Percentiles rank a stretch among this genome's conserved stretches.
phyloP scores from a whole-genome alignment of 2,113 vertebrate species.

The Arvicanthis niloticus region DNA sequence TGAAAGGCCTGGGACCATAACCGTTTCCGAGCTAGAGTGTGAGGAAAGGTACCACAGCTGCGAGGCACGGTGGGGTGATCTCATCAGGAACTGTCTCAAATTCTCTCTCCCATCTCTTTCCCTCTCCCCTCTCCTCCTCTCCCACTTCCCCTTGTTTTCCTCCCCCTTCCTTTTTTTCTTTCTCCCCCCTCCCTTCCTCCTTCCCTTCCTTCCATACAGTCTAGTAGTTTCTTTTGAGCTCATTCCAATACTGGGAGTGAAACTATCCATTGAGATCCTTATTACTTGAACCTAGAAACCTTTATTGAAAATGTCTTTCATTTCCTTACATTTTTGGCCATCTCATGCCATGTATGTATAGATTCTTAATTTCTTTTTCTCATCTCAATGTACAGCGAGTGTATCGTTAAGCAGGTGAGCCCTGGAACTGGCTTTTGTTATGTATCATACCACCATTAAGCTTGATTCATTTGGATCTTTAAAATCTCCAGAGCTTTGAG shows the following conservation, averaged over 20 bases:
- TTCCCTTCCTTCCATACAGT: background rate
- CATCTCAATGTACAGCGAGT: background rate
- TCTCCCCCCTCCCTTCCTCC: too few species aligned
- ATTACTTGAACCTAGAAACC: conserved; percentile 22
- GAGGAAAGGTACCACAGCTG: background rate
- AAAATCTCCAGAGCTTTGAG: conserved; percentile 64
- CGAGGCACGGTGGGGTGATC: background rate
- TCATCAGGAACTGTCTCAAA: background rate
- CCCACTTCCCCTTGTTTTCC: accelerated
- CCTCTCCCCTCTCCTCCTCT: too few species aligned
- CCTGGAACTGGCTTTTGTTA: conserved; percentile 60
- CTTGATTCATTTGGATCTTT: conserved; percentile 68
- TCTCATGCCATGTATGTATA: background rate
- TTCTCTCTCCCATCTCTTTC: background rate
- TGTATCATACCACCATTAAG: conserved; percentile 55
- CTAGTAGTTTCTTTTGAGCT: background rate
- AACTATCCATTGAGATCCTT: background rate
- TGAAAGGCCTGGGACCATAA: background rate
- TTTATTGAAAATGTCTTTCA: background rate
- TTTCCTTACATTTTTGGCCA: background rate
- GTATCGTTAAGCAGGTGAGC: conserved; percentile 47
- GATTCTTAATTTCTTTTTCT: conserved; percentile 63
- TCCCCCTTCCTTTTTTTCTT: too few species aligned
- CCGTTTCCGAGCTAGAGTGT: background rate
- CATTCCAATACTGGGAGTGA: conserved; percentile 48